Evolutionary conservation across 2,888 invertebrate genomes (phyloP).

Genomic region (Prostheceraeus crozeri): DNA sequence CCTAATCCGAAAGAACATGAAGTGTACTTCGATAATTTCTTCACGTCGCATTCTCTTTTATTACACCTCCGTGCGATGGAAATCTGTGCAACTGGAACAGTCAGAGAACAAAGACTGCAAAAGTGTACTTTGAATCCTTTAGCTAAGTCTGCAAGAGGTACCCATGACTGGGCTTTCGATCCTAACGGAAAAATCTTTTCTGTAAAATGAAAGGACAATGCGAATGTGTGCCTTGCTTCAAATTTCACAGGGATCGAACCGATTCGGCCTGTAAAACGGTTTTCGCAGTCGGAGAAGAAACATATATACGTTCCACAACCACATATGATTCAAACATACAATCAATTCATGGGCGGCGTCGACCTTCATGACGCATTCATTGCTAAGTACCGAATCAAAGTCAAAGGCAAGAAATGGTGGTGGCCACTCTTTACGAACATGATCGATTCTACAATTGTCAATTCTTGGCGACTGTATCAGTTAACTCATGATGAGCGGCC

Average conservation of each 20-base stretch:
- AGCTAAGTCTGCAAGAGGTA: background rate
- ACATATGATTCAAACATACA: background rate
- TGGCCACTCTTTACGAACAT: slow-evolving; percentile 1
- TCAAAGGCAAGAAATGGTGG: slow-evolving; percentile 13
- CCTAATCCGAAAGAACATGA: background rate
- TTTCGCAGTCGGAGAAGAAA: too few species aligned
- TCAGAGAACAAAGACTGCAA: slow-evolving; percentile 21
- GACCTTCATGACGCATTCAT: slow-evolving; percentile 8
- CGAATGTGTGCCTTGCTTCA: slow-evolving; percentile 26
- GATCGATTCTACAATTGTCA: background rate
- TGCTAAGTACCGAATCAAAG: background rate
- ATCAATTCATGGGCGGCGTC: background rate
- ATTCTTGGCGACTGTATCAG: background rate
- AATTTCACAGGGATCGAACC: slow-evolving; percentile 20
- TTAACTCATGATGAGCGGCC: background rate
- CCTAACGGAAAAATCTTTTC: background rate
- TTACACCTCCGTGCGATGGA: slow-evolving; percentile 23
- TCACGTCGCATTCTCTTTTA: slow-evolving; percentile 32
- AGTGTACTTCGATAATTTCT: slow-evolving; percentile 40
- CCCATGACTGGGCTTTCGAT: slow-evolving; percentile 23
- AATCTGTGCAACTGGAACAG: slow-evolving; percentile 34
- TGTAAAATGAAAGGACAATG: slow-evolving; percentile 37
- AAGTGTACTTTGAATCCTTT: slow-evolving; percentile 30
- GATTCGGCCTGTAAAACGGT: slow-evolving; percentile 22
- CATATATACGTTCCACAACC: background rate